Conservation (phyloP, 2,113 vertebrate genomes). For the Sphaerodactylus townsendi region DNA sequence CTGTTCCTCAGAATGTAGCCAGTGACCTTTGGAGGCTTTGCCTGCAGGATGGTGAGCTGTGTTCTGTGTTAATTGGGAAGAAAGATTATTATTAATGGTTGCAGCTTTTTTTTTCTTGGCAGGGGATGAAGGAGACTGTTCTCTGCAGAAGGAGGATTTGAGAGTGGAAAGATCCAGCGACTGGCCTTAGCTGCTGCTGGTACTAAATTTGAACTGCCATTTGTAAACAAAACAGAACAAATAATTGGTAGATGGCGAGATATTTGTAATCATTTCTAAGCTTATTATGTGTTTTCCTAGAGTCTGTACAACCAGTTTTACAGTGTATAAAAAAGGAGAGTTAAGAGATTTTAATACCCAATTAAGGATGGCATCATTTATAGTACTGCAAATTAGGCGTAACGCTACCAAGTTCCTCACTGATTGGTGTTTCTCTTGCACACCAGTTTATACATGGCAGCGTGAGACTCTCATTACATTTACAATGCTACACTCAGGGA, state of each 20-base stretch:
- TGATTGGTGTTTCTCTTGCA: neutral
- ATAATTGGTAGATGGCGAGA: neutral
- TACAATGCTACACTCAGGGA: neutral
- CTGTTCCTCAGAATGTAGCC: neutral
- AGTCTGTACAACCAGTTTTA: neutral
- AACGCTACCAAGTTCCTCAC: neutral
- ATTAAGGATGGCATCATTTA: neutral
- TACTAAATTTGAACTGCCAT: neutral
- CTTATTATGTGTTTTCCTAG: neutral
- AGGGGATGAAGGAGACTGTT: neutral
- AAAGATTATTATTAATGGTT: neutral
- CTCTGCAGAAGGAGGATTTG: neutral
- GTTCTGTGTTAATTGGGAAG: constrained; percentile 6
- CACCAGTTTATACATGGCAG: neutral
- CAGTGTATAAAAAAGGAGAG: neutral
- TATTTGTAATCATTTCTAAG: neutral
- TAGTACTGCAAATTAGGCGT: too few relatives aligned
- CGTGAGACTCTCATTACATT: neutral
- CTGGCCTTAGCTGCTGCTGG: neutral
- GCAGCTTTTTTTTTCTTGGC: neutral
- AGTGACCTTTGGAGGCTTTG: constrained; percentile 4
- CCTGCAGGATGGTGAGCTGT: neutral
- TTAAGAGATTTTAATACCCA: neutral
- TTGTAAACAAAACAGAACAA: neutral
- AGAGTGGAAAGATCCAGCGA: neutral